Conservation (phyloP, 2,888 invertebrate genomes). For the Deroplatys truncata region DNA sequence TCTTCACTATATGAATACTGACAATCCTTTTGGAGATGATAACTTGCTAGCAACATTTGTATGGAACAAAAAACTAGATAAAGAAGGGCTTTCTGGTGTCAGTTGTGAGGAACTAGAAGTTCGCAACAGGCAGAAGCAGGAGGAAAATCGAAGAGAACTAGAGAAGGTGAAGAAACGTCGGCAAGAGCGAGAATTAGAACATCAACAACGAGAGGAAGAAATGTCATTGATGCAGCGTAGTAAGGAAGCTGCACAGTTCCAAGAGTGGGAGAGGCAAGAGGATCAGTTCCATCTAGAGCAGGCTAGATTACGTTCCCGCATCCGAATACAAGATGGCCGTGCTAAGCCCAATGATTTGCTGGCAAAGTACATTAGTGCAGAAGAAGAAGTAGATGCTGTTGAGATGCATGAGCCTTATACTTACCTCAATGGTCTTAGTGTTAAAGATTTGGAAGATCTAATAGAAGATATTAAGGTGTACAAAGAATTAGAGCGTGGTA, state of each 20-base stretch:
- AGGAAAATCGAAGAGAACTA: conserved; percentile 86
- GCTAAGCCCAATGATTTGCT: conserved; percentile 96
- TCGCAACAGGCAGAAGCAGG: conserved; percentile 78
- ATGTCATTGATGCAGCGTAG: conserved; percentile 80
- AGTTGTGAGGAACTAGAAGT: conserved; percentile 76
- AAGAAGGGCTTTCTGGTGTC: conserved; percentile 80
- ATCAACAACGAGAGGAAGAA: conserved; percentile 76
- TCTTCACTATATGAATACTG: conserved; percentile 93
- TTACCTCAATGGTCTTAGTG: conserved; percentile 84
- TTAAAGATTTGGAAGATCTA: conserved; percentile 90
- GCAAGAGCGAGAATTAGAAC: conserved; percentile 81
- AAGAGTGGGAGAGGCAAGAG: conserved; percentile 94
- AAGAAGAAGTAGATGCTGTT: conserved; percentile 84
- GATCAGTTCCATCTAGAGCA: conserved; percentile 97
- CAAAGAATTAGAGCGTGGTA: conserved; percentile 84
- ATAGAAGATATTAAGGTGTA: conserved; percentile 94
- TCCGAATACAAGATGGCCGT: conserved; percentile 92
- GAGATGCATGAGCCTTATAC: conserved; percentile 99
- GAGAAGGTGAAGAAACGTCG: conserved; percentile 93
- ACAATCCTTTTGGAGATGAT: conserved; percentile 98
- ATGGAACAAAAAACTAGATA: conserved; percentile 94
- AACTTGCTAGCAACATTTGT: conserved; percentile 92
- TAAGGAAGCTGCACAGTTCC: conserved; percentile 85
- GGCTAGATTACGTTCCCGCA: conserved; percentile 86
- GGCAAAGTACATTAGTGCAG: conserved; percentile 91